phyloP scores from a whole-genome alignment of 2,888 invertebrate species.

The Monopis laevigella region DNA sequence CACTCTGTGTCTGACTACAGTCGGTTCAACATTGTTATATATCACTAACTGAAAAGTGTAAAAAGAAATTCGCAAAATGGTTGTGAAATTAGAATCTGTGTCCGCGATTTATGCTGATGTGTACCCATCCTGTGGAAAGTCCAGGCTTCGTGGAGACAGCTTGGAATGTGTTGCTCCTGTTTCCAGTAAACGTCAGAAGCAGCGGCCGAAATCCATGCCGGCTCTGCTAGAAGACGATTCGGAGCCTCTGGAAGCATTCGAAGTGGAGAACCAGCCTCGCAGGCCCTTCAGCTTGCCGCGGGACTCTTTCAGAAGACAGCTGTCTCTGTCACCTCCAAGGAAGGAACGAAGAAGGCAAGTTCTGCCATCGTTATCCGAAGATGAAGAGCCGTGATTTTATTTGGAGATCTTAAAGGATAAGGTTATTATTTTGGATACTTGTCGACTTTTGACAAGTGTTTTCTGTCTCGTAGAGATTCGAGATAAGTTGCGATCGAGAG shows the following conservation, averaged over 20 bases:
- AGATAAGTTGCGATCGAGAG: too few species aligned
- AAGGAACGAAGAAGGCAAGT: slow-evolving; percentile 47
- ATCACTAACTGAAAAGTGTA: neutral
- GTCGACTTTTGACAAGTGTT: too few species aligned
- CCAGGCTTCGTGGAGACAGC: slow-evolving; percentile 28
- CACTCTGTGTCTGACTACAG: slow-evolving; percentile 35
- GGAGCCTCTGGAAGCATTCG: slow-evolving; percentile 34
- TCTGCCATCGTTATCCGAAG: slow-evolving; percentile 54
- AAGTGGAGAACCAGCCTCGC: slow-evolving; percentile 34
- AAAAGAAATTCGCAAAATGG: slow-evolving; percentile 29
- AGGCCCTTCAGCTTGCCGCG: slow-evolving; percentile 28
- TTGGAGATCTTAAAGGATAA: too few species aligned
- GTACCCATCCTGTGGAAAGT: slow-evolving; percentile 34
- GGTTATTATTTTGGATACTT: too few species aligned
- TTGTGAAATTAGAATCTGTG: slow-evolving; percentile 47
- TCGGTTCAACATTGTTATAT: slow-evolving; percentile 28
- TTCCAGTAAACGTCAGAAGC: slow-evolving; percentile 38
- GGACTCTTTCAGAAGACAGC: slow-evolving; percentile 51
- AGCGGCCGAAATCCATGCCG: slow-evolving; percentile 33
- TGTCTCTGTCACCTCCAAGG: slow-evolving; percentile 49
- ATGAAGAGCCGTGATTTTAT: slow-evolving; percentile 54
- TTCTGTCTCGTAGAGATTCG: too few species aligned
- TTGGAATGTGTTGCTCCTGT: slow-evolving; percentile 32
- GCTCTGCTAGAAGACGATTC: slow-evolving; percentile 45
- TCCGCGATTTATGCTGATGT: slow-evolving; percentile 40